These are phyloP conservation scores for Berghia stephanieae DNA, from an alignment of 1,140 invertebrate species.

Conservation along the genomic window DNA sequence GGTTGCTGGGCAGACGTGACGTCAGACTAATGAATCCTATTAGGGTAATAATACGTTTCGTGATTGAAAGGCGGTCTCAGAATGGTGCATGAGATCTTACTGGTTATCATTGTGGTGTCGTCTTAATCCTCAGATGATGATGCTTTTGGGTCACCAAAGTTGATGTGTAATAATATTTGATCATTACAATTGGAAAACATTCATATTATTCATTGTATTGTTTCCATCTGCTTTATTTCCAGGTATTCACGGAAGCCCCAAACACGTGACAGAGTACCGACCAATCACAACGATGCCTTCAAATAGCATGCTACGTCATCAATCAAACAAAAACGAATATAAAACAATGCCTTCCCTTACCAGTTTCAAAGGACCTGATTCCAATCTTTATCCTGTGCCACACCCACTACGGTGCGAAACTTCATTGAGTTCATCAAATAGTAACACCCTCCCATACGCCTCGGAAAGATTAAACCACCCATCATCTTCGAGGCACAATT, in stretches of 20 bases:
- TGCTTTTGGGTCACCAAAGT: no score
- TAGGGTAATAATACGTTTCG: no score
- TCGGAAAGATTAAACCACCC: constrained; percentile 17
- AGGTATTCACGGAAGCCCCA: constrained; percentile 32
- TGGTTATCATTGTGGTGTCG: no score
- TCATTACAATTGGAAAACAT: no score
- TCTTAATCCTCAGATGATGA: no score
- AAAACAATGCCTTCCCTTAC: constrained; percentile 27
- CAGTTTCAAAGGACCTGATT: constrained; percentile 13
- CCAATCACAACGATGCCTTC: constrained; percentile 21
- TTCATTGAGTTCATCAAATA: no score
- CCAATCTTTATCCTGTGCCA: constrained; percentile 10
- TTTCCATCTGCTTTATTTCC: not conserved
- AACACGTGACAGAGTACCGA: constrained; percentile 25
- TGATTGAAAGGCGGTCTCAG: no score
- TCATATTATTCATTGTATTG: no score
- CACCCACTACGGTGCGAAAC: constrained; percentile 13
- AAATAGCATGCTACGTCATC: not conserved
- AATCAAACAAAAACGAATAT: constrained; percentile 28
- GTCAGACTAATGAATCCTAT: no score
- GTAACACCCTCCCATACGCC: constrained; percentile 17
- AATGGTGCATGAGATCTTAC: no score
- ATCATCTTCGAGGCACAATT: not conserved
- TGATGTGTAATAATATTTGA: no score
- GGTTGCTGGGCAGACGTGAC: no score